These are phyloP conservation scores for Anisognathus igniventris DNA, from an alignment of 2,797 vertebrate genomes.

Conservation along the genomic window DNA sequence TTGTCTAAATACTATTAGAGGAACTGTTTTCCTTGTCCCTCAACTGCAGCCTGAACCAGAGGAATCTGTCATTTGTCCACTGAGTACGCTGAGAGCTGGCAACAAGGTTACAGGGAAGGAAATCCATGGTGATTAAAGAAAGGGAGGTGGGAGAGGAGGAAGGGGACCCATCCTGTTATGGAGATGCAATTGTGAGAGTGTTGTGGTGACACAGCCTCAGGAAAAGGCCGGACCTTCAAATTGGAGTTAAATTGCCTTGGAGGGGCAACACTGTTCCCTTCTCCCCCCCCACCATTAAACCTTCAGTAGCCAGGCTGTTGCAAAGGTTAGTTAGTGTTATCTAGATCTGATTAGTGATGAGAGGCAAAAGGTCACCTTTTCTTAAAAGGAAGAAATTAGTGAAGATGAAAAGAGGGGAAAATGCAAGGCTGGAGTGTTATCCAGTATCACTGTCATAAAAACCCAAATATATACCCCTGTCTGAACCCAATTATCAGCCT, in stretches of 20 bases:
- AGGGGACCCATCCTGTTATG: not conserved
- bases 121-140: not conserved
- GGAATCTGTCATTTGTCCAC: not conserved
- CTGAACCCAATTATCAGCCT: conserved; percentile 26
- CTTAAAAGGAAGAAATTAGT: conserved; percentile 2
- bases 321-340: not conserved
- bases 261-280: not conserved
- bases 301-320: not conserved
- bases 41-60: not conserved
- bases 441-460: not conserved
- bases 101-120: not conserved
- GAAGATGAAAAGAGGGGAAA: not conserved
- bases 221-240: not conserved
- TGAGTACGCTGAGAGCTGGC: not conserved
- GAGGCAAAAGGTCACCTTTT: not conserved
- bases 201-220: not conserved
- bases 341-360: not conserved
- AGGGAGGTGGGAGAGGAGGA: not conserved
- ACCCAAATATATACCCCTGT: not conserved
- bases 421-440: not conserved
- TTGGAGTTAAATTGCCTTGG: not conserved
- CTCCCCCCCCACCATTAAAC: not conserved
- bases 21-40: not conserved
- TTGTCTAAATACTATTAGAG: not conserved
- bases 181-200: not conserved